Percentiles rank a stretch among this genome's conserved stretches.
These are phyloP conservation scores for Tenthredo amoena DNA, from an alignment of 2,888 invertebrate genomes.

Conservation along the genomic window DNA sequence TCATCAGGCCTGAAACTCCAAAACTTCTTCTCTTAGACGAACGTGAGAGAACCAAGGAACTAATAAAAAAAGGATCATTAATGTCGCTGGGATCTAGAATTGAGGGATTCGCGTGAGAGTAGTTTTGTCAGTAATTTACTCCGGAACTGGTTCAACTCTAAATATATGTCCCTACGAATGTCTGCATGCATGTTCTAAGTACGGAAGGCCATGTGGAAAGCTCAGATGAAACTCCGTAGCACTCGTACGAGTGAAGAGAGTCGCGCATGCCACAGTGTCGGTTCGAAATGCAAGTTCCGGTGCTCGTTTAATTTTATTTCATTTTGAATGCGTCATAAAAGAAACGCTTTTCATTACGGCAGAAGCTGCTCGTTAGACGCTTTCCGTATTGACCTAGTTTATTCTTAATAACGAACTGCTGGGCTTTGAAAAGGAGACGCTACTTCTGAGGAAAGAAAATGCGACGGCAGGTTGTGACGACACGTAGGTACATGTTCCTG, in stretches of 20 bases:
- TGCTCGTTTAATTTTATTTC: constrained; percentile 44
- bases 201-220: background rate
- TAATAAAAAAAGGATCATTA: background rate
- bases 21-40: background rate
- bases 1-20: background rate
- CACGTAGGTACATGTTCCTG: constrained; percentile 16
- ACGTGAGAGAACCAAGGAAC: background rate
- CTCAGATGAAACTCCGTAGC: background rate
- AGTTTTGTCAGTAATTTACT: constrained; percentile 5
- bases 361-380: constrained; percentile 41
- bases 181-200: background rate
- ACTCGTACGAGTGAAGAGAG: background rate
- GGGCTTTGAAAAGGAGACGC: constrained; percentile 13
- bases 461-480: constrained; percentile 20
- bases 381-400: constrained; percentile 41
- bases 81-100: background rate
- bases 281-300: constrained; percentile 36
- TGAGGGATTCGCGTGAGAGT: background rate
- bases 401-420: constrained; percentile 40
- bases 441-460: constrained; percentile 21
- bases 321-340: constrained; percentile 34
- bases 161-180: background rate
- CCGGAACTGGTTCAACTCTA: background rate
- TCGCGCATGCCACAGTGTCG: constrained; percentile 12
- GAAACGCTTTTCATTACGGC: constrained; percentile 42